Conservation (phyloP, 2,888 invertebrate species). For the Erannis defoliaria region DNA sequence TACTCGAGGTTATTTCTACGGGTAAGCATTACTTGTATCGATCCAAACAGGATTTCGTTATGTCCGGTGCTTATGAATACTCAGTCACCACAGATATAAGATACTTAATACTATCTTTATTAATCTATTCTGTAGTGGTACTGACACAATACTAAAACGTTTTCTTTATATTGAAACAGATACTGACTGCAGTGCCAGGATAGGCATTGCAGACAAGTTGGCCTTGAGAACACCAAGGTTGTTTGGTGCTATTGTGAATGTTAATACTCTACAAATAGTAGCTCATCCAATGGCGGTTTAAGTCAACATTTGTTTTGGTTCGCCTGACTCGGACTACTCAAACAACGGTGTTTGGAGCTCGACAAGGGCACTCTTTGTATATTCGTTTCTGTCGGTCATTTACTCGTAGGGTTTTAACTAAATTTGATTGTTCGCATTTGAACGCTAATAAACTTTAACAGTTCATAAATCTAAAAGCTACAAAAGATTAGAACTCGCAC, state of each 20-base stretch:
- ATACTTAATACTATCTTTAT: too few relatives aligned
- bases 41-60: not conserved
- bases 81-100: too few relatives aligned
- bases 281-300: conserved; percentile 34
- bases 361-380: conserved; percentile 8
- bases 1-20: not conserved
- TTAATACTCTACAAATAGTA: conserved; percentile 30
- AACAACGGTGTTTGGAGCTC: conserved; percentile 37
- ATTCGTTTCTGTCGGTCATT: conserved; percentile 31
- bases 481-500: not conserved
- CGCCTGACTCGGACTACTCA: conserved; percentile 35
- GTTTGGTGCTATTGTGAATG: conserved; percentile 23
- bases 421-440: conserved; percentile 19
- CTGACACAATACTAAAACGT: too few relatives aligned
- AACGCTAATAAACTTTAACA: conserved; percentile 24
- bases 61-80: too few relatives aligned
- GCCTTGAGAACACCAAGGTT: conserved; percentile 30
- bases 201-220: conserved; percentile 26
- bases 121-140: too few relatives aligned
- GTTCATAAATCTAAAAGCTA: conserved; percentile 3
- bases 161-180: too few relatives aligned
- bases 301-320: conserved; percentile 41
- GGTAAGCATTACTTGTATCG: not conserved
- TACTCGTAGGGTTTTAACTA: conserved; percentile 19
- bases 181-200: conserved; percentile 1